phyloP scores from a whole-genome alignment of 2,797 vertebrate species.

The Eutrigla gurnardus region DNA sequence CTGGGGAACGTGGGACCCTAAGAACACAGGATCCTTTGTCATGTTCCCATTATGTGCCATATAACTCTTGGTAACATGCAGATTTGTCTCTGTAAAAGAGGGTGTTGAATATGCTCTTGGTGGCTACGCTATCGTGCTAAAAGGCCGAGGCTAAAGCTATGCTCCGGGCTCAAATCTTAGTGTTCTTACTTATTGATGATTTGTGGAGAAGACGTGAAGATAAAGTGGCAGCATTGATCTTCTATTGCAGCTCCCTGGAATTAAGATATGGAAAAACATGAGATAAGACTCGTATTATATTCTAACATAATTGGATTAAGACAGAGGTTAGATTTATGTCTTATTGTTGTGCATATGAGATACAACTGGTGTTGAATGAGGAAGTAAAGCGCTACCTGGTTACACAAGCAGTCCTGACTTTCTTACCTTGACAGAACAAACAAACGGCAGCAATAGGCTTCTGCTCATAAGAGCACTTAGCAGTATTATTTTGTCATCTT shows the following conservation, averaged over 20 bases:
- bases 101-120: neutral
- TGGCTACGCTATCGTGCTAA: neutral
- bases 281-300: neutral
- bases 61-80: too few relatives aligned
- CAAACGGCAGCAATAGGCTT: conserved; percentile 10
- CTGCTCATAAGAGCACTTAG: conserved; percentile 32
- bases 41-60: too few relatives aligned
- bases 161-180: neutral
- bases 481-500: conserved; percentile 11
- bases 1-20: too few relatives aligned
- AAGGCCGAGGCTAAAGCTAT: neutral
- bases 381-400: neutral
- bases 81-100: neutral
- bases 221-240: conserved; percentile 1
- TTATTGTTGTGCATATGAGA: neutral
- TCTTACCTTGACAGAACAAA: conserved; percentile 7
- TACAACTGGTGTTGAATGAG: neutral
- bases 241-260: neutral
- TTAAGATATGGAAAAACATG: neutral
- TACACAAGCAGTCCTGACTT: neutral
- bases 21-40: too few relatives aligned
- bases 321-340: neutral
- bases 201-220: neutral
- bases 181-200: neutral
- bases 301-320: neutral